Evolutionary conservation across 2,888 invertebrate genomes (phyloP), one percentile per base, ranked within the genome.

Genomic region (Drosophila flavopinicola): DNA sequence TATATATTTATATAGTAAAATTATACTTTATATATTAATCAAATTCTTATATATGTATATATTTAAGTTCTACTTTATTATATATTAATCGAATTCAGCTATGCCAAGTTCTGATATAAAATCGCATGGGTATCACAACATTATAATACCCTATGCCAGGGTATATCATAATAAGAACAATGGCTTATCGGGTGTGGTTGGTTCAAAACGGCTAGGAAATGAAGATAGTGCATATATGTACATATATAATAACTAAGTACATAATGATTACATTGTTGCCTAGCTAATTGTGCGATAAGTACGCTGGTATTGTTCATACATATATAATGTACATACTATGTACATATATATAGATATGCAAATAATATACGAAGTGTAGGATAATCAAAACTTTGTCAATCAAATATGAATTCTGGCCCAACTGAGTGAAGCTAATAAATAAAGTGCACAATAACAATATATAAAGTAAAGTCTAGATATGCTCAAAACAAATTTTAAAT

Each of bases 141-240:
- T 27, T 11, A 3, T 15, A n/a, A 33, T 33, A 35, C 39, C 13
- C 51, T 23, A 35, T 44, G 6, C 32, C 7, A 15, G 3, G n/a
- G 24, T 15, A n/a, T n/a, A n/a, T n/a, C 2, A 25, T 11, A 24
- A 10, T 6, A 23, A 32, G 9, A n/a, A 2, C 17, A 1, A 6
- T 5, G 13, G 39, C 66, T 77, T 71, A 71, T 78, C 78, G 45
- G 58, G 23, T 20, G 52, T 20, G 25, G 35, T 45, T 15, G 30
- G 13, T 48, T 25, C 10, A 11, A 53, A 39, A 13, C 35, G 30
- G 29, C 3, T 15, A 24, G 23, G 10, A 38, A 37, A 15, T 30
- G 42, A 17, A 32, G 58, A 39, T 45, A 33, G 23, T 11, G 11
- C 3, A 29, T 17, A 33, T 20, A 24, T 23, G 23, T 11, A n/a